These are phyloP conservation scores for Hylomyscus alleni DNA, from an alignment of 2,797 vertebrate species.

Conservation along the genomic window DNA sequence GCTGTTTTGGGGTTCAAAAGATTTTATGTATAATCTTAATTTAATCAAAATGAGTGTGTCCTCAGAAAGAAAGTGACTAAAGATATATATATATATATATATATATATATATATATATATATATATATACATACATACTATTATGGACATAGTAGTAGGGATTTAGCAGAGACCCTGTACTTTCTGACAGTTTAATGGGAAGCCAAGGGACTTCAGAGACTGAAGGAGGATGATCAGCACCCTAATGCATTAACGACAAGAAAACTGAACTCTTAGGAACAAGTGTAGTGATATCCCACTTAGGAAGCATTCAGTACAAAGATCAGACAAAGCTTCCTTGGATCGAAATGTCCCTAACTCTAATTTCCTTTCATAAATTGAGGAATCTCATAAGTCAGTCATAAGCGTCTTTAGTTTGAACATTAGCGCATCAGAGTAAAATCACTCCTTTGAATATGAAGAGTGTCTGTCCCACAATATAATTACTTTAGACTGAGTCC, in stretches of 20 bases:
- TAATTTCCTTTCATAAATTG: not conserved
- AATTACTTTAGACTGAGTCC: not conserved
- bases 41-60: not conserved
- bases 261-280: not conserved
- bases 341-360: not conserved
- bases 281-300: not conserved
- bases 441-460: not conserved
- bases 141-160: no score
- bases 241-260: not conserved
- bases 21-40: not conserved
- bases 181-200: not conserved
- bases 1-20: not conserved
- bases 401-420: not conserved
- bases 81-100: no score
- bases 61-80: not conserved
- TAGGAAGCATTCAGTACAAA: not conserved
- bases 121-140: no score
- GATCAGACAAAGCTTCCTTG: slow-evolving; percentile 39
- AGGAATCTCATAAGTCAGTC: slow-evolving; percentile 25
- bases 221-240: not conserved
- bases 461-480: not conserved
- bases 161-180: not conserved
- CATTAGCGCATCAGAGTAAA: not conserved
- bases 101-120: no score
- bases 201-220: not conserved